These are phyloP conservation scores for Molanna angustata DNA, from an alignment of 2,888 invertebrate genomes.

Conservation along the genomic window DNA sequence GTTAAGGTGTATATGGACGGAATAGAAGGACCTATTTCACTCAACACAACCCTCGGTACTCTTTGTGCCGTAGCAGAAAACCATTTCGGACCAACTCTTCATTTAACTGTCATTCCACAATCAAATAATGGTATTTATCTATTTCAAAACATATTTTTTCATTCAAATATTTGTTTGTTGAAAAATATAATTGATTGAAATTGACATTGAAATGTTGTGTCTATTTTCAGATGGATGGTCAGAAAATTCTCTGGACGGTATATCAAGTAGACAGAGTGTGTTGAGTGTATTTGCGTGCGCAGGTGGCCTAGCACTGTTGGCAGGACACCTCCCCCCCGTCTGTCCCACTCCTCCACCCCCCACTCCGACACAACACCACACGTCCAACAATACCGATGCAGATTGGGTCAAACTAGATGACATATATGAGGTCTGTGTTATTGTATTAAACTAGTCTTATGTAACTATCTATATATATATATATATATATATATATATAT, in stretches of 20 bases:
- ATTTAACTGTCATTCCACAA: slow-evolving; percentile 39
- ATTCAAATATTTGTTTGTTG: neutral
- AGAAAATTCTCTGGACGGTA: slow-evolving; percentile 25
- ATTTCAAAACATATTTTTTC: no score
- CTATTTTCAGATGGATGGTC: slow-evolving; percentile 13
- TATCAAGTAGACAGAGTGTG: slow-evolving; percentile 49
- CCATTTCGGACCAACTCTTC: slow-evolving; percentile 47
- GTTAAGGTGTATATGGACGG: slow-evolving; percentile 27
- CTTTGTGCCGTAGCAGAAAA: slow-evolving; percentile 46
- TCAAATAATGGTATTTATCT: slow-evolving; percentile 24
- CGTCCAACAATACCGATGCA: slow-evolving; percentile 42
- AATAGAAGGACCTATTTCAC: slow-evolving; percentile 39
- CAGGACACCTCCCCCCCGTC: slow-evolving; percentile 84
- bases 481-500: no score
- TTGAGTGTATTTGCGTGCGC: slow-evolving; percentile 84
- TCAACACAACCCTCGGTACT: slow-evolving; percentile 45
- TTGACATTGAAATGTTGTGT: no score
- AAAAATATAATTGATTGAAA: no score
- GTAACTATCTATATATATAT: no score
- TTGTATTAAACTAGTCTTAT: no score
- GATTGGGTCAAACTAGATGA: slow-evolving; percentile 68
- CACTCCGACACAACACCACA: slow-evolving; percentile 57
- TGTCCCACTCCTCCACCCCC: slow-evolving; percentile 76
- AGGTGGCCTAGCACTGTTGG: slow-evolving; percentile 85
- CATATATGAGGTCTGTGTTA: slow-evolving; percentile 55